Base-by-base conservation (phyloP, 2,888 invertebrate genomes). In the Phengaris alcon region DNA sequence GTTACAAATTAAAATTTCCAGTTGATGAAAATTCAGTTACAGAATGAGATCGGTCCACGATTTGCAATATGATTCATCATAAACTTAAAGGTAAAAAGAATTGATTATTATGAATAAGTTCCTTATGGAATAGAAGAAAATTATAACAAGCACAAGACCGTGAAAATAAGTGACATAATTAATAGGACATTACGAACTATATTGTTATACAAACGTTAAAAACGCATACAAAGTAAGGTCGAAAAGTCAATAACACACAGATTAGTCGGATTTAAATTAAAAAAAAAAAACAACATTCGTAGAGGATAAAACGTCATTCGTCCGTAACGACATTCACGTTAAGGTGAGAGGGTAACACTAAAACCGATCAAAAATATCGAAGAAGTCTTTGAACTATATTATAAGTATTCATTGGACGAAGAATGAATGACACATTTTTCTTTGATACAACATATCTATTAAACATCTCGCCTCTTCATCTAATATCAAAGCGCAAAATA, bases 231-330 rank as follows among this genome's bases (percentile, higher is more conserved):
- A 22, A 54, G 22, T 72, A 35, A 54, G 72, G 72, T 72, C 72
- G 35, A 35, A 52, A 35, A 13, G 51, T 51, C 51, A 70, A 10
- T 12, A 15, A 35, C 51, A 72, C 52, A 54, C 54, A 72, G 12
- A 72, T 54, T 72, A 72, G 72, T 72, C 44, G 15, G 35, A 72
- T 72, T 70, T 22, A 51, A 70, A 70, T 70, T 48, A 15, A n/a
- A 35, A 22, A 22, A 22, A 22, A 22, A 35, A 48, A 69, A 69
- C n/a, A 15, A 48, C 48, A 48, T 69, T 44, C 10, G 13, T 64
- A 35, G 12, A 22, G 10, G 52, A 52, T 52, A 52, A 12, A 52
- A 52, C 52, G 52, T 52, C 6, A 52, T 52, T 52, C 9, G 2
- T 9, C 48, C 8, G 48, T 48, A 48, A 48, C 3, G 6, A 3